A percentile compares a stretch with the other conserved stretches of the same genome.
phyloP scores from a whole-genome alignment of 2,888 invertebrate species.

The Spodoptera littoralis region DNA sequence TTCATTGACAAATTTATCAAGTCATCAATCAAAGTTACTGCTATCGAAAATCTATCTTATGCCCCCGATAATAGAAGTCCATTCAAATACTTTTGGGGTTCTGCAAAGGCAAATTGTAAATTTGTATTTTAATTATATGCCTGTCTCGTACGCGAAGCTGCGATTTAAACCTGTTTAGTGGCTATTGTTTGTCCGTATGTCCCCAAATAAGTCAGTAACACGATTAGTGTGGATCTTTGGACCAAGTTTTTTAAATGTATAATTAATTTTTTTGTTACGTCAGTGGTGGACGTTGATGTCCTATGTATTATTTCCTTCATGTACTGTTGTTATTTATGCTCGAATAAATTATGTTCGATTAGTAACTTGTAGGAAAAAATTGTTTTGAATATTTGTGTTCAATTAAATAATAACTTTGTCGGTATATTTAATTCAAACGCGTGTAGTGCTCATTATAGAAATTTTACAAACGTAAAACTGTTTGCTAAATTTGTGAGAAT shows the following conservation, averaged over 20 bases:
- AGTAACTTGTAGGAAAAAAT: slow-evolving; percentile 24
- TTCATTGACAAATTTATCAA: slow-evolving; percentile 44
- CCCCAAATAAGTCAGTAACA: slow-evolving; percentile 67
- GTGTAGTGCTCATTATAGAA: slow-evolving; percentile 9
- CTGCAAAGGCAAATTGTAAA: slow-evolving; percentile 40
- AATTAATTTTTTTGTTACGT: slow-evolving; percentile 39
- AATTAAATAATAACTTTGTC: slow-evolving; percentile 23
- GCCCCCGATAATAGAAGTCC: slow-evolving; percentile 20
- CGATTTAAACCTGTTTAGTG: slow-evolving; percentile 85
- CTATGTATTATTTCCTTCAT: slow-evolving; percentile 23
- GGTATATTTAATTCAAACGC: slow-evolving; percentile 19
- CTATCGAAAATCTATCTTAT: slow-evolving; percentile 44
- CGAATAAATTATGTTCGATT: slow-evolving; percentile 38
- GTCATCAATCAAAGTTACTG: slow-evolving; percentile 12
- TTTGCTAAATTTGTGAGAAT: slow-evolving; percentile 32
- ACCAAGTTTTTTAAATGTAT: slow-evolving; percentile 37
- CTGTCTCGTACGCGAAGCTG: slow-evolving; percentile 77
- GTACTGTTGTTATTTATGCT: slow-evolving; percentile 40
- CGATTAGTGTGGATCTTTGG: slow-evolving; percentile 66
- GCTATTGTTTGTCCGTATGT: slow-evolving; percentile 72
- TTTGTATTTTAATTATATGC: slow-evolving; percentile 77
- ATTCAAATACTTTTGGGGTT: slow-evolving; percentile 24
- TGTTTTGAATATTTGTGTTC: slow-evolving; percentile 29
- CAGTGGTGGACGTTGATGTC: slow-evolving; percentile 6
- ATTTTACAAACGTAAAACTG: slow-evolving; percentile 2